These are phyloP conservation scores for Eubucco bourcierii DNA, from an alignment of 2,113 vertebrate genomes.

Conservation along the genomic window DNA sequence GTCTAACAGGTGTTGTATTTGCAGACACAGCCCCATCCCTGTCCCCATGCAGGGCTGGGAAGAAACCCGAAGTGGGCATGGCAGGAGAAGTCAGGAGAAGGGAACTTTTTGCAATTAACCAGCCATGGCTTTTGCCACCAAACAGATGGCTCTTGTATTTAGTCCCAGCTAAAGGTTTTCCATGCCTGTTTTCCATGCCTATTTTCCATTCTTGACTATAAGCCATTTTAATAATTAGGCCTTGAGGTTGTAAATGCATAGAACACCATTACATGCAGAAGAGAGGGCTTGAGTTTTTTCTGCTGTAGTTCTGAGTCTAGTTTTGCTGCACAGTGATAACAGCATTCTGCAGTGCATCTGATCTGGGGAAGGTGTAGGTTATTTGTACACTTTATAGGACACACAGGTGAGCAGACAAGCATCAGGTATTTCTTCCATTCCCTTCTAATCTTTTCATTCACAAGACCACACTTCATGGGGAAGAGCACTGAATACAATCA, in stretches of 20 bases:
- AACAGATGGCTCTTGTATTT: neutral
- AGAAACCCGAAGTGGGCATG: neutral
- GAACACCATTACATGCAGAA: accelerated
- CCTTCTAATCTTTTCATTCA: neutral
- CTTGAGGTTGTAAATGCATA: neutral
- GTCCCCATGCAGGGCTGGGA: accelerated
- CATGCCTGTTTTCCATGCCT: neutral
- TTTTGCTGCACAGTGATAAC: neutral
- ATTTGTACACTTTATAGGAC: neutral
- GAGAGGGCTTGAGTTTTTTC: accelerated
- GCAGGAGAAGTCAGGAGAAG: neutral
- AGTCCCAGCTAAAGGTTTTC: neutral
- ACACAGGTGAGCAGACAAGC: neutral
- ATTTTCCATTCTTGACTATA: neutral
- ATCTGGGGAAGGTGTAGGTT: neutral
- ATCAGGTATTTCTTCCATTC: neutral
- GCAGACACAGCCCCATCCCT: neutral
- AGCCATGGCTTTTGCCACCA: accelerated
- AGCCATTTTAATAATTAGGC: neutral
- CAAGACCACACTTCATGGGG: accelerated
- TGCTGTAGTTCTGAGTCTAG: neutral
- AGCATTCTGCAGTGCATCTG: neutral
- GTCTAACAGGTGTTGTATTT: neutral
- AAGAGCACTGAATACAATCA: accelerated
- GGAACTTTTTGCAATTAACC: neutral